Evolutionary conservation across 1,140 invertebrate genomes (phyloP).

Genomic region (Sminthurinus signatus): DNA sequence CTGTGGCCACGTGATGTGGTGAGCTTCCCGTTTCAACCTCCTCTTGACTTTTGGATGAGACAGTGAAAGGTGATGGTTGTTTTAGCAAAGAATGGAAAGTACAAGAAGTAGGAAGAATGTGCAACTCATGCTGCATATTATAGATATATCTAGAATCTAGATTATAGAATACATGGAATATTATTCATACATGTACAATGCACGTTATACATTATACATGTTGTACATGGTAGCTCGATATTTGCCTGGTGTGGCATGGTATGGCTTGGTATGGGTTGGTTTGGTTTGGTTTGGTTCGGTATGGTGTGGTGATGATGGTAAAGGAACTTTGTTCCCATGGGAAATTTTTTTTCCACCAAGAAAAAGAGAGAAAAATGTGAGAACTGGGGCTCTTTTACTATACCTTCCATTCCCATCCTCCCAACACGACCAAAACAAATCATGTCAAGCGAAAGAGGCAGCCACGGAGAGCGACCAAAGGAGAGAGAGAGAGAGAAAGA

Average conservation of each 20-base stretch:
- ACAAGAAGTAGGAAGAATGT: not conserved
- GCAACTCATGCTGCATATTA: no score
- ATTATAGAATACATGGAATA: no score
- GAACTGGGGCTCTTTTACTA: constrained; percentile 30
- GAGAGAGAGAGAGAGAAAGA: no score
- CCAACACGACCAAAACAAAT: constrained; percentile 24
- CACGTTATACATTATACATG: no score
- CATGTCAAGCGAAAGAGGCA: constrained; percentile 15
- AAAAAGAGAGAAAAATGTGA: constrained; percentile 27
- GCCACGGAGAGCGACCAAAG: no score
- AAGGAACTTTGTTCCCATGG: constrained; percentile 11
- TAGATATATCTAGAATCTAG: no score
- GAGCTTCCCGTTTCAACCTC: no score
- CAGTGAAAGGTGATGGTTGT: constrained; percentile 7
- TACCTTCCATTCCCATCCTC: constrained; percentile 18
- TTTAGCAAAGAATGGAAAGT: constrained; percentile 7
- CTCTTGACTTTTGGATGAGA: not conserved
- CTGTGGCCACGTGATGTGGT: no score
- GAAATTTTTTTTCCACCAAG: constrained; percentile 22
- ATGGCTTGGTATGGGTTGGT: no score
- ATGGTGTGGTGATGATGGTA: not conserved
- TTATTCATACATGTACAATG: no score
- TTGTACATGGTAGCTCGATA: no score
- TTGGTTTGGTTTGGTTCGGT: not conserved
- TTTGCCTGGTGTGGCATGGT: no score